A percentile compares a stretch with the other conserved stretches of the same genome.
Conservation (phyloP, 2,888 invertebrate genomes). For the Melanophora roralis region DNA sequence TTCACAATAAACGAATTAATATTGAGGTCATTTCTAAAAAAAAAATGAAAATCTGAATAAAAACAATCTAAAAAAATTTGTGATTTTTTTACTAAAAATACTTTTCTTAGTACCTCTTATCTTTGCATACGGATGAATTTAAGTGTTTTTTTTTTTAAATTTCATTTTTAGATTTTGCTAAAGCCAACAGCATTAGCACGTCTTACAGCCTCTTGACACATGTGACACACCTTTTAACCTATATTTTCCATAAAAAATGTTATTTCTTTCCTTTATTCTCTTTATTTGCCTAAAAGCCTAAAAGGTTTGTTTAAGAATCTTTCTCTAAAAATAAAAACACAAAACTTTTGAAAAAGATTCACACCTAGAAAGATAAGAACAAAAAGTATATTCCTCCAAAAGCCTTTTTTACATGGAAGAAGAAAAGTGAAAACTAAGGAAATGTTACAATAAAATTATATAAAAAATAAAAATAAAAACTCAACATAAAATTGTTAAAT, state of each 20-base stretch:
- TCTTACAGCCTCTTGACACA: slow-evolving; percentile 71
- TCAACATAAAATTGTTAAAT: background rate
- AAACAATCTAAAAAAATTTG: too few species aligned
- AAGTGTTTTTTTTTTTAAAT: slow-evolving; percentile 10
- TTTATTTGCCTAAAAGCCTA: slow-evolving; percentile 54
- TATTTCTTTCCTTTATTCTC: slow-evolving; percentile 7
- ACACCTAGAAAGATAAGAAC: background rate
- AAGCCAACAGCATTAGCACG: slow-evolving; percentile 63
- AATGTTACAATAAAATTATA: too few species aligned
- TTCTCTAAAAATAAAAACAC: slow-evolving; percentile 12
- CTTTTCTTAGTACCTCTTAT: slow-evolving; percentile 23
- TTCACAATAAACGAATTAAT: background rate
- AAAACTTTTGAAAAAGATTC: slow-evolving; percentile 12
- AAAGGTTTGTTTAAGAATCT: slow-evolving; percentile 38
- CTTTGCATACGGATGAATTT: slow-evolving; percentile 42
- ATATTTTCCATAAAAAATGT: slow-evolving; percentile 45
- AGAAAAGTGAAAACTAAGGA: background rate
- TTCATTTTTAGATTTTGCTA: slow-evolving; percentile 46
- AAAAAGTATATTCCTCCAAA: slow-evolving; percentile 27
- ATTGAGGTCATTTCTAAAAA: slow-evolving; percentile 57
- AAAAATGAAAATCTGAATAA: too few species aligned
- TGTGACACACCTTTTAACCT: slow-evolving; percentile 74
- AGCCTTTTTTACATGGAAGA: slow-evolving; percentile 30
- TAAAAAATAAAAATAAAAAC: slow-evolving; percentile 2
- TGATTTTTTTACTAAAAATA: slow-evolving; percentile 10